These are phyloP conservation scores for Podabrus alpinus DNA, from an alignment of 2,888 invertebrate genomes.

Conservation along the genomic window DNA sequence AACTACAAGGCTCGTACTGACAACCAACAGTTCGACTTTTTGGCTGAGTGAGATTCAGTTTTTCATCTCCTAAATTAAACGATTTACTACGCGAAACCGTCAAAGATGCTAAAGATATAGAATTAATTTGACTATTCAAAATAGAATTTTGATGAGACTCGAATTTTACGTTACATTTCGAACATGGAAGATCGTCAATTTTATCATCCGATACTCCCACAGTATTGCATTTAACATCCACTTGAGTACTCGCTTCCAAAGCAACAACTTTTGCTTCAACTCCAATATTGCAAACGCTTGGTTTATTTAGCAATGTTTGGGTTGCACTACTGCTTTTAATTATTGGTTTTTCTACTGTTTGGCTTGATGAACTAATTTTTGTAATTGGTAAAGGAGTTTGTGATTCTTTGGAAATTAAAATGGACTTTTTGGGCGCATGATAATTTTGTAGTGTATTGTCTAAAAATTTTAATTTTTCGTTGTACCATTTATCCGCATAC, in stretches of 20 bases:
- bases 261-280: constrained; percentile 50
- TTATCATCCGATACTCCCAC: constrained; percentile 60
- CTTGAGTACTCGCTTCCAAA: constrained; percentile 21
- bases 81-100: constrained; percentile 61
- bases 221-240: constrained; percentile 38
- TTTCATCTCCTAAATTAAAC: constrained; percentile 64
- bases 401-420: constrained; percentile 39
- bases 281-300: constrained; percentile 33
- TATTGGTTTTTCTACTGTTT: constrained; percentile 35
- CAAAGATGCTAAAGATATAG: constrained; percentile 58
- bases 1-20: constrained; percentile 43
- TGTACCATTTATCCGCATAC: constrained; percentile 49
- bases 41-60: constrained; percentile 50
- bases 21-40: constrained; percentile 59
- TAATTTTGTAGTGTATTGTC: constrained; percentile 21
- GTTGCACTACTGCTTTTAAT: constrained; percentile 35
- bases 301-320: constrained; percentile 38
- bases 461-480: constrained; percentile 48
- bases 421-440: background rate
- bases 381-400: constrained; percentile 43
- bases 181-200: constrained; percentile 57
- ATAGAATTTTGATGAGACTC: constrained; percentile 56
- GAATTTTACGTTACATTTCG: constrained; percentile 58
- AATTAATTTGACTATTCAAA: constrained; percentile 43
- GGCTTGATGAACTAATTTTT: constrained; percentile 39